Base-by-base conservation (phyloP, 64 coral and sea anemone genomes). In the Dendronephthya gigantea region DNA sequence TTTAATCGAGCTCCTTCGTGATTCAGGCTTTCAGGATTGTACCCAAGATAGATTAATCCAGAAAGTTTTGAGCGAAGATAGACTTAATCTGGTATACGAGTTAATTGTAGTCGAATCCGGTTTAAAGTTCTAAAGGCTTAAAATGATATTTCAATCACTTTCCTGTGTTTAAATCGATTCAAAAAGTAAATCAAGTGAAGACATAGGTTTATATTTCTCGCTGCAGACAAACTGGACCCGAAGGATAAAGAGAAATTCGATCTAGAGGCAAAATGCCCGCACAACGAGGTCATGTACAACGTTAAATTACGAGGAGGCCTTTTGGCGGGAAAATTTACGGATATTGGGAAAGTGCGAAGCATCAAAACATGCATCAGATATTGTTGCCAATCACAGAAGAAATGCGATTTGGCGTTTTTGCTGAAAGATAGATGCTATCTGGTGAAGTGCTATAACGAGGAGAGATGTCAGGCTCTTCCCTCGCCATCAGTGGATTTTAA, bases 271-370 rank as follows among this genome's bases (percentile, higher is more conserved):
- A 98, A 98, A 81, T 98, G 95, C 85, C 95, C 95, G 37, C 95
- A 98, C 49, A 98, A 98, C 81, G 95, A 98, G 38, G 88, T 98
- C 6, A 89, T 98, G 87, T 98, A 98, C 82, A 98, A 98, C 38
- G 95, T 98, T 1, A 98, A 98, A 68, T 87, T 98, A 35, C 91
- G 91, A 43, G 95, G 86, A 13, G 95, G 95, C 37, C 68, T 98
- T 19, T 85, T 84, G 37, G 91, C 95, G 0, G 95, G 95, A 40
- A 93, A 90, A 51, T 98, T 98, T 55, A 93, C 95, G 30, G 95
- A 98, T 36, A 98, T 98, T 39, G 95, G 95, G 10, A 93, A 93
- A 88, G 95, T 98, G 0, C 83, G 87, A 48, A 93, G 91, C 48
- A 93, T 93, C 9, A 93, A 90, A 83, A 93, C 91, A 2, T 93